Base-by-base conservation (phyloP, 2,888 invertebrate genomes). In the Pollenia angustigena region DNA sequence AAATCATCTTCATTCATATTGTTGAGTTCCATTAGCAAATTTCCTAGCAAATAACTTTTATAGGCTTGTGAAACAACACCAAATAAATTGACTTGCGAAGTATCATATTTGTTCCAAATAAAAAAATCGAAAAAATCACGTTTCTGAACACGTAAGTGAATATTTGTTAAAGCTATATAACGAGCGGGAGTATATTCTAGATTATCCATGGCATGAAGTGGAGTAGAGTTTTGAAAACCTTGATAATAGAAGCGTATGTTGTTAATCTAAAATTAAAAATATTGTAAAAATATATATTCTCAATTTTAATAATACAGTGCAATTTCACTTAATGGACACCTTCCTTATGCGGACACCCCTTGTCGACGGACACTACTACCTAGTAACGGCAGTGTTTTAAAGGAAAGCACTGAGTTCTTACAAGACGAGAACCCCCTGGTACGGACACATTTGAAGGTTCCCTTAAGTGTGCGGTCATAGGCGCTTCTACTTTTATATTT, bases 211-310 rank as follows among this genome's bases (percentile, higher is more conserved):
- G 88, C 58, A 56, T 66, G 71, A n/a, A 54, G n/a, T n/a, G 58
- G 71, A 2, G 52, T 56, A 10, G 79, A 80, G 8, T 68, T 71
- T 50, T 90, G 89, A 89, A 92, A 90, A 56, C 90, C 90, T 64
- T 90, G 90, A 54, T 88, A 85, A 79, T 92, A 92, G 71, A 92
- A 92, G 0, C 92, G 90, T 72, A 92, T 92, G 78, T 92, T 92
- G 89, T 90, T 90, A 87, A 92, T 90, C 92, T 92, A 71, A 1
- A 75, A 81, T 23, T 0, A 11, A n/a, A 32, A 9, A 23, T 18
- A 54, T 46, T 62, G 11, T 50, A 46, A 23, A 23, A 23, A 23
- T 23, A 23, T 2, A 2, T 23, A 23, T 23, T 23, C 2, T 23
- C 2, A 23, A 23, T 23, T 23, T 23, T 23, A 23, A 23, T 23